phyloP scores from a whole-genome alignment of 2,113 vertebrate species.

The Ophthalmolycus amberensis region DNA sequence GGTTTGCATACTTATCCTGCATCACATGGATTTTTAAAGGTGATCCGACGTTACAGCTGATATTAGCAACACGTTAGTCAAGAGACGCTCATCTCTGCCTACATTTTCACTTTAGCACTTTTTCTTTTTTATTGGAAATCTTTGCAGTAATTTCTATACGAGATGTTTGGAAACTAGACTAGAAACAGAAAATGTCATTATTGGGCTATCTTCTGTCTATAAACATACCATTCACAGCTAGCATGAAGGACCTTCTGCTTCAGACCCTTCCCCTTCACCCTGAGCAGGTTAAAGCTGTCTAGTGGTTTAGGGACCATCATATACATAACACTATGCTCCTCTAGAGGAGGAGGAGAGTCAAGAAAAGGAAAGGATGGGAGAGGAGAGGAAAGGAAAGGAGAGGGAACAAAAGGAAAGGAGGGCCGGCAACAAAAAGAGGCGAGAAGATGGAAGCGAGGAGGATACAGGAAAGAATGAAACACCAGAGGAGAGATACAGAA shows the following conservation, averaged over 20 bases:
- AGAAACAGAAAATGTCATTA: neutral
- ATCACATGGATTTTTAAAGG: neutral
- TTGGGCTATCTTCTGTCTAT: neutral
- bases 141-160: neutral
- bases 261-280: constrained; percentile 92
- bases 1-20: neutral
- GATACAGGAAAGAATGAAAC: neutral
- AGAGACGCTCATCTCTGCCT: neutral
- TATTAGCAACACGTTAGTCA: too few relatives aligned
- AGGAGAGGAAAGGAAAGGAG: neutral
- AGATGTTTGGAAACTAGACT: neutral
- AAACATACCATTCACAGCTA: constrained; percentile 88
- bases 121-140: neutral
- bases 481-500: neutral
- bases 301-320: constrained; percentile 92
- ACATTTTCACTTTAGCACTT: neutral
- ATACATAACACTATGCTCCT: constrained; percentile 93
- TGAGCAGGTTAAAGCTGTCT: constrained; percentile 92
- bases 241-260: constrained; percentile 91
- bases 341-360: constrained; percentile 72
- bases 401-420: constrained; percentile 9
- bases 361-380: neutral
- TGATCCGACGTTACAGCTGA: neutral
- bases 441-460: neutral
- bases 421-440: neutral